Base-by-base conservation (phyloP, 2,888 invertebrate species). In the Lasioglossum pauxillum region DNA sequence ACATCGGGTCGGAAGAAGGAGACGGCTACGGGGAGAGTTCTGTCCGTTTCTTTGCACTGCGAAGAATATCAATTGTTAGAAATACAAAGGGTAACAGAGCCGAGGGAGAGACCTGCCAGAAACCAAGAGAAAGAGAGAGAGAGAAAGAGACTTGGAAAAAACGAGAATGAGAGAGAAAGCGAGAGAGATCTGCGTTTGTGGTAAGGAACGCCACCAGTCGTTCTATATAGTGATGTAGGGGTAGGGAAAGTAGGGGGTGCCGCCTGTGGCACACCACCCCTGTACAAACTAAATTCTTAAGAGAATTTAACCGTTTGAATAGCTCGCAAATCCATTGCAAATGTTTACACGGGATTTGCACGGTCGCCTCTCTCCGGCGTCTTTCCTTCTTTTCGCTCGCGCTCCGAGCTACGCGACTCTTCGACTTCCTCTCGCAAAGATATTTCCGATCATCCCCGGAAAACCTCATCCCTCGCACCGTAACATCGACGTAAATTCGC, bases 281-380 rank as follows among this genome's bases (percentile, higher is more conserved):
- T 94, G 92, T 92, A 93, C 93, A 94, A 95, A 95, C 95, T 93
- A 93, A 95, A 95, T 95, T 95, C 95, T 95, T 95, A 95, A 95
- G 95, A 95, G 95, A 95, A 95, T 95, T 95, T 95, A 95, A 94
- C 94, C 94, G 95, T 95, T 95, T 95, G 95, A 95, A 95, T 95
- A 95, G 94, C 95, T 95, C 93, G 93, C 94, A 95, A 95, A 95
- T 95, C 95, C 95, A 95, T 94, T 94, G 95, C 95, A 95, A 95
- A 95, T 95, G 94, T 95, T 95, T 95, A 95, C 95, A 95, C 93
- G 93, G 93, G 94, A 94, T 94, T 95, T 95, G 91, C 92, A 90
- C 93, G 92, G 90, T 83, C 86, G 72, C 83, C 83, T 84, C 85
- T 76, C 78, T 79, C 69, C 35, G 23, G 53, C 44, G 57, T 78